These are phyloP conservation scores for Pangasius sanitwongsei DNA, from an alignment of 2,797 vertebrate species.

Conservation along the genomic window DNA sequence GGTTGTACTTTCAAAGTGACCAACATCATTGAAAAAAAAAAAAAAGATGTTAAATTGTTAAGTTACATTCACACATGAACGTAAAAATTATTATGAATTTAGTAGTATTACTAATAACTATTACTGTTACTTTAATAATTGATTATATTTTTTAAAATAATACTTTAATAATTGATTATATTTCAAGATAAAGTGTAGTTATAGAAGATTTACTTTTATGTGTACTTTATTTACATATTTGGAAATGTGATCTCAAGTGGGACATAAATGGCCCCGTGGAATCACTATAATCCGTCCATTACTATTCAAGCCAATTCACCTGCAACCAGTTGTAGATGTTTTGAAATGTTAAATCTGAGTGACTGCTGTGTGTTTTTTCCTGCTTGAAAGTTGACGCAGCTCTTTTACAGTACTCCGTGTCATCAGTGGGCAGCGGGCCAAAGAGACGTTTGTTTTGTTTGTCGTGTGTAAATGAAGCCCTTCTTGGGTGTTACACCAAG, in stretches of 20 bases:
- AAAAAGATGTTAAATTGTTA: neutral
- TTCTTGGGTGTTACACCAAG: slow-evolving; percentile 33
- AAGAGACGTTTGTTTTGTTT: slow-evolving; percentile 22
- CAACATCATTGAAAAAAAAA: neutral
- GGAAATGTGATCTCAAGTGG: neutral
- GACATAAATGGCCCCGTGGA: neutral
- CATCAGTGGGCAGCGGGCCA: neutral
- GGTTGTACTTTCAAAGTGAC: neutral
- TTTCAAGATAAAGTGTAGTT: neutral
- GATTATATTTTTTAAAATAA: neutral
- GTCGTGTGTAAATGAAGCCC: slow-evolving; percentile 20
- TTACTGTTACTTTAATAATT: too few species aligned
- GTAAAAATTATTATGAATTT: neutral
- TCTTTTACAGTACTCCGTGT: neutral
- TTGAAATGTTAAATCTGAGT: too few species aligned
- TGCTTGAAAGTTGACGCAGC: neutral
- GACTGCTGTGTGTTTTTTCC: neutral
- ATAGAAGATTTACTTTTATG: neutral
- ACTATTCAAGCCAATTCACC: neutral
- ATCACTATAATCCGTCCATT: neutral
- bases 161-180: neutral
- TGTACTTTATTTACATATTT: neutral
- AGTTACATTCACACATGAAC: neutral
- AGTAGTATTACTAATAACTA: neutral
- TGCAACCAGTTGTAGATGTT: too few species aligned